These are phyloP conservation scores for Hyposoter dolosus DNA, from an alignment of 2,888 invertebrate genomes.

Conservation along the genomic window DNA sequence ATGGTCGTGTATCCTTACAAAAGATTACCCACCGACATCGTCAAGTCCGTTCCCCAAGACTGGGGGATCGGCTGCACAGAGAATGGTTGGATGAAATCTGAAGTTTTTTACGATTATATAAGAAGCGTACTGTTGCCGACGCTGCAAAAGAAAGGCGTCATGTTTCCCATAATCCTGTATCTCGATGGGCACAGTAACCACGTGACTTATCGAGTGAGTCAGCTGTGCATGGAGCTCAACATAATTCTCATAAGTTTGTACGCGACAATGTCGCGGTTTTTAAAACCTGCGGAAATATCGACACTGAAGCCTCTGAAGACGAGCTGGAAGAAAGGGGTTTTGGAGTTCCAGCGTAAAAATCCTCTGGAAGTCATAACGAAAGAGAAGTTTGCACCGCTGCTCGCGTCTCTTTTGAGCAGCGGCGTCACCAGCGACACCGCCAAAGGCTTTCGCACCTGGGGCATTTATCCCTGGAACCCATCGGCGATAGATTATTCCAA, in stretches of 20 bases:
- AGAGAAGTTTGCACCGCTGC: slow-evolving; percentile 73
- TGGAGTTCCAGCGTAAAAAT: slow-evolving; percentile 71
- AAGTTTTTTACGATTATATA: slow-evolving; percentile 82
- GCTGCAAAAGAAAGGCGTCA: slow-evolving; percentile 71
- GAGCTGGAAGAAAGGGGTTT: slow-evolving; percentile 70
- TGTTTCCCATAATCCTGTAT: slow-evolving; percentile 80
- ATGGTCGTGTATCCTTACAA: slow-evolving; percentile 81
- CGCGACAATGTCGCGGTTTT: slow-evolving; percentile 75
- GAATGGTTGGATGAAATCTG: slow-evolving; percentile 83
- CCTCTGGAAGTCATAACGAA: slow-evolving; percentile 70
- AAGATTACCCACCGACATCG: slow-evolving; percentile 78
- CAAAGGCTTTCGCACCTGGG: slow-evolving; percentile 72
- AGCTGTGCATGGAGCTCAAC: slow-evolving; percentile 72
- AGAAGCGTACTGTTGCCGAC: slow-evolving; percentile 77
- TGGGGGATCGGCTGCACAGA: slow-evolving; percentile 82
- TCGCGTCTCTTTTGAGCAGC: slow-evolving; percentile 56
- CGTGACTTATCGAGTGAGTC: slow-evolving; percentile 67
- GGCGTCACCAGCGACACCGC: slow-evolving; percentile 52
- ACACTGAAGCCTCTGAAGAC: slow-evolving; percentile 72
- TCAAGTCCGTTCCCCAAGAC: slow-evolving; percentile 76
- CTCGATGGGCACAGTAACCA: slow-evolving; percentile 77
- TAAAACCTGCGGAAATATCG: slow-evolving; percentile 75
- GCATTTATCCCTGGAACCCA: slow-evolving; percentile 72
- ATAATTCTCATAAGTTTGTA: slow-evolving; percentile 76
- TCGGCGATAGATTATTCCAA: slow-evolving; percentile 67